Base-by-base conservation (phyloP, 2,888 invertebrate species). In the Sarcophaga caerulescens region DNA sequence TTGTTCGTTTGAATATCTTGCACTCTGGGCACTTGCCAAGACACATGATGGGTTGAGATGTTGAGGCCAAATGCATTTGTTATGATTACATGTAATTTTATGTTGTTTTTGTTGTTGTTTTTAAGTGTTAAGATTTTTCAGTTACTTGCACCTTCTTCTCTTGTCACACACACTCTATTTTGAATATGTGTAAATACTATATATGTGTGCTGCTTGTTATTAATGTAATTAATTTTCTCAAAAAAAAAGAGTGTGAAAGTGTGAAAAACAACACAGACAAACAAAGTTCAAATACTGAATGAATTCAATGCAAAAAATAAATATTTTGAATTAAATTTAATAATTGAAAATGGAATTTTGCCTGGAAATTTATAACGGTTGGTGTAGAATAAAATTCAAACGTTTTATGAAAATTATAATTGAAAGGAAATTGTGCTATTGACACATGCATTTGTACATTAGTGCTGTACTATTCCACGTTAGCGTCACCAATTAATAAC, bases 11-110 rank as follows among this genome's bases (percentile, higher is more conserved):
- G 12, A 52, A 75, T 84, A n/a, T 65, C 52, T 47, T 84, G 65
- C 47, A 60, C 65, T 65, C 69, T 75, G 70, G 84, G 75, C 65
- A 62, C 65, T 84, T 75, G 75, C 59, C 75, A 84, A 74, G 68
- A 70, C 59, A 57, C 63, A 25, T 75, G 84, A 79, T 69, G 70
- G 63, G 4, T 74, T 78, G 68, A 45, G 66, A 35, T 63, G 60
- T 35, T 81, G 80, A 80, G 85, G 82, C 69, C 80, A 74, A 73
- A 45, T 85, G 80, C 66, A 83, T 85, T 80, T 85, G 52, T 68
- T 76, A 83, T 85, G 76, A 80, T 83, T 83, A 57, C 59, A 69
- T 80, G 65, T 70, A 80, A 81, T 80, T 83, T 52, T 52, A 14
- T 65, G 14, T 23, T 23, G 8, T 65, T 65, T 8, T 23, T 11